Percentiles rank a stretch among this genome's conserved stretches.
These are phyloP conservation scores for Chaenogobius annularis DNA, from an alignment of 2,113 vertebrate species.

Conservation along the genomic window DNA sequence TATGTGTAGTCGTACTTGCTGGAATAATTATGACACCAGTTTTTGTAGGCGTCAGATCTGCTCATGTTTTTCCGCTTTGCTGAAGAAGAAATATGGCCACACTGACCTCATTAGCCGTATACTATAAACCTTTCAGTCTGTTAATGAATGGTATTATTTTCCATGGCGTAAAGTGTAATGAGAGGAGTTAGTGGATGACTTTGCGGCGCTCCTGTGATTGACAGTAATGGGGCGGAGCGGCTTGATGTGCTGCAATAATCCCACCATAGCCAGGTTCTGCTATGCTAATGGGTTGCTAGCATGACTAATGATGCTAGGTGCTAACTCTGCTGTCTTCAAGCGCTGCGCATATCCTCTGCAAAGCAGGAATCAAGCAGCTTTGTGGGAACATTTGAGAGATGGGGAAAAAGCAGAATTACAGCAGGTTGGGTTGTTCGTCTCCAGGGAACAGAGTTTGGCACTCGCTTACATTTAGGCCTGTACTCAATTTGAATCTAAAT, in stretches of 20 bases:
- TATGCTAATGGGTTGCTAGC: slow-evolving; percentile 75
- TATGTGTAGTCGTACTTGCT: not conserved
- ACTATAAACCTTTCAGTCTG: slow-evolving; percentile 2
- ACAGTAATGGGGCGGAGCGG: slow-evolving; percentile 70
- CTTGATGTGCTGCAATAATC: slow-evolving; percentile 69
- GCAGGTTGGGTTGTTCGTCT: slow-evolving; percentile 52
- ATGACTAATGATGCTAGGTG: slow-evolving; percentile 66
- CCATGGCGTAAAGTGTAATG: slow-evolving; percentile 41
- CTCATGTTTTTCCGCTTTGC: not conserved
- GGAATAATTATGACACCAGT: not conserved
- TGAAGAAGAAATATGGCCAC: not conserved
- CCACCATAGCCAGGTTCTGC: slow-evolving; percentile 65
- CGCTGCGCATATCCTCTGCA: slow-evolving; percentile 6
- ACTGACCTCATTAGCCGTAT: slow-evolving; percentile 4
- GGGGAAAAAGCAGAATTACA: slow-evolving; percentile 28
- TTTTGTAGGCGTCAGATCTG: not conserved
- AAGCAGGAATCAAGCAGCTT: slow-evolving; percentile 62
- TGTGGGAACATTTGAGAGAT: slow-evolving; percentile 35
- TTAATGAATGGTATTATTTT: slow-evolving; percentile 37
- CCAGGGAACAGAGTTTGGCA: slow-evolving; percentile 38
- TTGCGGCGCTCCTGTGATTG: slow-evolving; percentile 55
- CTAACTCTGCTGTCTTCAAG: slow-evolving; percentile 65
- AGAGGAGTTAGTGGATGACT: slow-evolving; percentile 48
- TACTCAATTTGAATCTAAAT: not conserved
- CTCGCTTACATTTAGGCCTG: not conserved